These are phyloP conservation scores for Tamandua tetradactyla DNA, from an alignment of 2,797 vertebrate genomes.

Conservation along the genomic window DNA sequence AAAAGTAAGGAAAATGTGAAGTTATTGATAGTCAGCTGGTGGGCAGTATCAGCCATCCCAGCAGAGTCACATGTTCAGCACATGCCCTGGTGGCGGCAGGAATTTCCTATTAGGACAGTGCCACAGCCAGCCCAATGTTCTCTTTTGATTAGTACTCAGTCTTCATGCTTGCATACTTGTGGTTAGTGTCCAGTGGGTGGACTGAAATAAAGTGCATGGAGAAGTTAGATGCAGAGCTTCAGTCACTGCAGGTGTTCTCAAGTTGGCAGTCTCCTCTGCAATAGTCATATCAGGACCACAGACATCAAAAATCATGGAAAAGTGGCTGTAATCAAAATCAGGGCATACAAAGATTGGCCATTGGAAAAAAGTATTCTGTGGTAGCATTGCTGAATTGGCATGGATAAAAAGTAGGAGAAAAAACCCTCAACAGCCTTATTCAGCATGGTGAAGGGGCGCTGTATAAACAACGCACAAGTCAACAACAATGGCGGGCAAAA, in stretches of 20 bases:
- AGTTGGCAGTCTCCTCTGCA: neutral
- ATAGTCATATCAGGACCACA: neutral
- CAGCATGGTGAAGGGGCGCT: neutral
- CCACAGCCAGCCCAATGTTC: conserved; percentile 23
- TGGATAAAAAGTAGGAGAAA: conserved; percentile 32
- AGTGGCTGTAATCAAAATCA: neutral
- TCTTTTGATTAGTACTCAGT: conserved; percentile 17
- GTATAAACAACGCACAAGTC: neutral
- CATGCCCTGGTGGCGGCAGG: conserved; percentile 22
- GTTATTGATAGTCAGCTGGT: neutral
- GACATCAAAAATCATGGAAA: conserved; percentile 31
- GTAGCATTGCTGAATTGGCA: conserved; percentile 31
- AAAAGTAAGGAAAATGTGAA: neutral
- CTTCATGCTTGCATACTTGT: conserved; percentile 45
- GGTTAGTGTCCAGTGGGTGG: conserved; percentile 22
- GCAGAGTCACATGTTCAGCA: conserved; percentile 43
- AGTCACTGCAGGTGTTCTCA: conserved; percentile 56
- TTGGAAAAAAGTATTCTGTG: conserved; percentile 38
- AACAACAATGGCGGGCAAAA: neutral
- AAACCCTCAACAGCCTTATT: neutral
- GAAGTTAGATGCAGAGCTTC: neutral
- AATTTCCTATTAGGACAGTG: conserved; percentile 30
- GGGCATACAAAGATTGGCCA: conserved; percentile 53
- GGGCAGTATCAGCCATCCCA: neutral
- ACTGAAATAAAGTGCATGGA: neutral